These are phyloP conservation scores for Scylla paramamosain DNA, from an alignment of 1,140 invertebrate genomes.

Conservation along the genomic window DNA sequence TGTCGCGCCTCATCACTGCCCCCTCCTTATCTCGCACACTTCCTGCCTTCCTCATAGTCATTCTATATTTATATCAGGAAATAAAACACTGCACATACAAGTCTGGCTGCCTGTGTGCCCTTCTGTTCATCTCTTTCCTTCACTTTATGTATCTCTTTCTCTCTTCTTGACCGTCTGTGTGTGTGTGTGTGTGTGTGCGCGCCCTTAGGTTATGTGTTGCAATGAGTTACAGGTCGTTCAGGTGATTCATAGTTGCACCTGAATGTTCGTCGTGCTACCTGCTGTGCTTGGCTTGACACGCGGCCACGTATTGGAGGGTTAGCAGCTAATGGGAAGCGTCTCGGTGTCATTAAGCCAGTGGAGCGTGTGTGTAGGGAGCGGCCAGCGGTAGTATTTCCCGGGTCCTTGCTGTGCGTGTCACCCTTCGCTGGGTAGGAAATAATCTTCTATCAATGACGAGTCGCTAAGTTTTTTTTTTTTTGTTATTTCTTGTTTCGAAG, in stretches of 20 bases:
- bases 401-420: too few species aligned
- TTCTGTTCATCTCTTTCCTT: neutral
- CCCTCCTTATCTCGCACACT: neutral
- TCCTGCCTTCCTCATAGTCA: neutral
- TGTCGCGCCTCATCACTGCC: constrained; percentile 17
- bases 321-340: too few species aligned
- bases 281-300: neutral
- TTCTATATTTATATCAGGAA: neutral
- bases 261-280: neutral
- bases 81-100: neutral
- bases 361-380: too few species aligned
- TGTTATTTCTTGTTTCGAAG: too few species aligned
- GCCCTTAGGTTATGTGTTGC: neutral
- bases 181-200: constrained; percentile 17
- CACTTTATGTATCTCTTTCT: neutral
- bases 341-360: too few species aligned
- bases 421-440: too few species aligned
- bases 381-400: too few species aligned
- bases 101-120: neutral
- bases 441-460: too few species aligned
- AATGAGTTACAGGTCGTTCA: neutral
- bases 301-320: too few species aligned
- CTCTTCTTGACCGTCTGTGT: neutral
- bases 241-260: neutral
- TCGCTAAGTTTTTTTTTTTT: too few species aligned